Evolutionary conservation across 2,113 vertebrate species (phyloP).

Genomic region (Scytalopus superciliaris): DNA sequence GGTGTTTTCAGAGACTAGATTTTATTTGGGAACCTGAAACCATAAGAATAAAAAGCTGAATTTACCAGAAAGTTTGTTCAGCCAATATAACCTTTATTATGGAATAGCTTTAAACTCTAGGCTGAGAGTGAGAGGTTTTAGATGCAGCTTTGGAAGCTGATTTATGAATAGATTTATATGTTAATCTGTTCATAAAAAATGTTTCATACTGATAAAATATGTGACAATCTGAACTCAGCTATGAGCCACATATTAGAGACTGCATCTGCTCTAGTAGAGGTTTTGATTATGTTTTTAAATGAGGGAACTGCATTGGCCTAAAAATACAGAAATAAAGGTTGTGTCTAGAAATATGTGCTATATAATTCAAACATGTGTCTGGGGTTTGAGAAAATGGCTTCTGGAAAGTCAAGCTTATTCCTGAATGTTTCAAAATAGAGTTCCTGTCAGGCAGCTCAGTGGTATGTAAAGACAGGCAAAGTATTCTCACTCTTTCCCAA

Average conservation of each 20-base stretch:
- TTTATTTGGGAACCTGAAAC: background rate
- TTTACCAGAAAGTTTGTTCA: conserved; percentile 37
- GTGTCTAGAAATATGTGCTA: conserved; percentile 4
- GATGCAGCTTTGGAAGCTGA: conserved; percentile 41
- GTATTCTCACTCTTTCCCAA: background rate
- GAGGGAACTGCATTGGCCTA: background rate
- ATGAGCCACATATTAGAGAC: conserved; percentile 50
- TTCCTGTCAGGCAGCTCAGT: background rate
- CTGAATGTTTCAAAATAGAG: background rate
- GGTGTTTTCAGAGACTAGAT: background rate
- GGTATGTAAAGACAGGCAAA: background rate
- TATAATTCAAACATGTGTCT: conserved; percentile 6
- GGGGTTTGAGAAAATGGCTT: background rate
- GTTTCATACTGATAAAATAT: conserved; percentile 62
- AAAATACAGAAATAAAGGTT: conserved; percentile 49
- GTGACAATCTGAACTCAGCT: conserved; percentile 51
- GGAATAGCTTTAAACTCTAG: conserved; percentile 28
- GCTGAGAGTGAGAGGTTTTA: conserved; percentile 37
- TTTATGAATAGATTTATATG: conserved; percentile 68
- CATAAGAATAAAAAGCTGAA: conserved; percentile 39
- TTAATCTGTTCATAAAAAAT: conserved; percentile 71
- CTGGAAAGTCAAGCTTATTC: conserved; percentile 17
- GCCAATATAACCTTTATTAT: conserved; percentile 29
- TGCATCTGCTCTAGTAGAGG: conserved; percentile 29
- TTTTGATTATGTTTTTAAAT: conserved; percentile 44